Percentiles rank a stretch among this genome's conserved stretches.
Conservation (phyloP, 2,113 vertebrate species). For the Gracilinanus agilis region DNA sequence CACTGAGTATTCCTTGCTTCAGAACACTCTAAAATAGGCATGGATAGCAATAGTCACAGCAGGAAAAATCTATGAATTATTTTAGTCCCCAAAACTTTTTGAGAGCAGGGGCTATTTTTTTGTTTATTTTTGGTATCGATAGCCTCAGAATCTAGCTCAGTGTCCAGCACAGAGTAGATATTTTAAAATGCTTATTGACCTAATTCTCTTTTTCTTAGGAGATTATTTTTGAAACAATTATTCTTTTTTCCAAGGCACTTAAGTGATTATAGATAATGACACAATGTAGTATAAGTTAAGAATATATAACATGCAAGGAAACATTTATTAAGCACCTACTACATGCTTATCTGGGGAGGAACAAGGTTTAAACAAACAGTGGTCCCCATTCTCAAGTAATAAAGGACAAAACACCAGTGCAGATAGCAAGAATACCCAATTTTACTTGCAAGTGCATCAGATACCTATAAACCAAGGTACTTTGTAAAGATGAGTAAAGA, state of each 20-base stretch:
- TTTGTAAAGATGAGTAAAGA: neutral
- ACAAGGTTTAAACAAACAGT: neutral
- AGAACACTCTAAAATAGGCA: neutral
- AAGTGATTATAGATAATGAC: neutral
- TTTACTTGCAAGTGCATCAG: neutral
- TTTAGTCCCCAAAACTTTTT: neutral
- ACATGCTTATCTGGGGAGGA: neutral
- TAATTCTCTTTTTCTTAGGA: neutral
- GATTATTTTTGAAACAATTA: neutral
- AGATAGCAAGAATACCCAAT: neutral
- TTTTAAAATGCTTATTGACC: neutral
- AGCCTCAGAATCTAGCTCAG: neutral
- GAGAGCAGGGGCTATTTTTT: too few species aligned
- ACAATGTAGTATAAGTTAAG: neutral
- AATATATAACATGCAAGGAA: neutral
- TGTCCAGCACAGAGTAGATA: neutral
- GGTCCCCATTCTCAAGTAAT: neutral
- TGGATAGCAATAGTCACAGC: neutral
- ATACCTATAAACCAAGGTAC: neutral
- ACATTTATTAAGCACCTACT: neutral
- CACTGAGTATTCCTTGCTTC: neutral
- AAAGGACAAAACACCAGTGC: neutral
- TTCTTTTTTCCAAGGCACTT: neutral
- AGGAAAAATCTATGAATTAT: neutral
- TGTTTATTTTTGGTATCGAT: neutral